Evolutionary conservation across 1,140 invertebrate genomes (phyloP), one percentile per base, ranked within the genome.

Genomic region (Eueides isabella): DNA sequence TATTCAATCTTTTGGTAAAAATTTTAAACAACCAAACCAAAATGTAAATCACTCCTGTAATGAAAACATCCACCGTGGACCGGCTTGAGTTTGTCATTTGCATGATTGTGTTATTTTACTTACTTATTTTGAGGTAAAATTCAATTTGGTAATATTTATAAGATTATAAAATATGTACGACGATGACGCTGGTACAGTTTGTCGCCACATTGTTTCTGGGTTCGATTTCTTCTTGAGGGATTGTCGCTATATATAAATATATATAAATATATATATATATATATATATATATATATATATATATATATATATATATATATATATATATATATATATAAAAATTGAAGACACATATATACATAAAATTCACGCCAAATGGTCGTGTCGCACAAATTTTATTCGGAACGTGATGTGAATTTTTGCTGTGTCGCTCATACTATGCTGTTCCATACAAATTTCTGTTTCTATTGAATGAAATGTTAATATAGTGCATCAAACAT

Each of bases 81-180:
- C 44, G 44, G 44, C 19, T 55, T n/a, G 44, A 23, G 44, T 55
- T 55, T 23, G 44, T 55, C 44, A 55, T 55, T 55, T 55, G 23
- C 44, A 55, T 55, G 44, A 55, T 55, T 55, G 19, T 55, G 19
- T 9, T 55, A 26, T n/a, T 23, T 55, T 55, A 7, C 9, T 23
- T 23, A 55, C 11, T 55, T 55, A 26, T 7, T 55, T 55, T 55
- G 19, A 23, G 19, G 7, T 11, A 19, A 2, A 55, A 55, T 55
- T 55, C 1, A 55, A 23, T 55, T 55, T 55, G 19, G 2, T 55
- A 11, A 11, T 55, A 23, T 55, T 55, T 26, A 0, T n/a, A n/a
- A n/a, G n/a, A n/a, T n/a, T n/a, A n/a, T n/a, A n/a, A n/a, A n/a
- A n/a, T n/a, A n/a, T n/a, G n/a, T n/a, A n/a, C n/a, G n/a, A n/a